Conservation (phyloP, 2,888 invertebrate species). For the Phengaris arion region DNA sequence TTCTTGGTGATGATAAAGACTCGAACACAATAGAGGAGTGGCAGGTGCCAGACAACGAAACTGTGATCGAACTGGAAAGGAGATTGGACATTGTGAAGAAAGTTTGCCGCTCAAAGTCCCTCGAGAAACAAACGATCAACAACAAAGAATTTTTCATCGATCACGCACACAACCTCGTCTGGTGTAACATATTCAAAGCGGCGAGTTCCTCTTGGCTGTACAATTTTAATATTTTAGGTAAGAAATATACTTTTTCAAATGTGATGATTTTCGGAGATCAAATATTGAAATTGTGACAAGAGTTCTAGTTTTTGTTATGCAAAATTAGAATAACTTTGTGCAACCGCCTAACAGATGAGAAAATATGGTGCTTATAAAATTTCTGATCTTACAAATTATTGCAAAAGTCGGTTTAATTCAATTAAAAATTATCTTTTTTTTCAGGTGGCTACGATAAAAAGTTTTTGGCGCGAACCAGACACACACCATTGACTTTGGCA, state of each 20-base stretch:
- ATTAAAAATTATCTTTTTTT: too few relatives aligned
- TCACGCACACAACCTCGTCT: slow-evolving; percentile 82
- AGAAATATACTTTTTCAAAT: slow-evolving; percentile 31
- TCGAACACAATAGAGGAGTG: slow-evolving; percentile 51
- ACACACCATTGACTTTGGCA: slow-evolving; percentile 83
- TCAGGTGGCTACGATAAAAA: slow-evolving; percentile 81
- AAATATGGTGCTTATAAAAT: too few relatives aligned
- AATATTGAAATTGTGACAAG: too few relatives aligned
- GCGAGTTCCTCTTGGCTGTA: slow-evolving; percentile 90
- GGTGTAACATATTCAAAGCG: slow-evolving; percentile 88
- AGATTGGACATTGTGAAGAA: slow-evolving; percentile 67
- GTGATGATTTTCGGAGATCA: too few relatives aligned
- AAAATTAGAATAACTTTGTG: too few relatives aligned
- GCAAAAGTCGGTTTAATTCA: too few relatives aligned
- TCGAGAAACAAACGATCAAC: slow-evolving; percentile 75
- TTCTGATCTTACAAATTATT: too few relatives aligned
- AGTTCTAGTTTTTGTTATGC: too few relatives aligned
- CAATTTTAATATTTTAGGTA: slow-evolving; percentile 86
- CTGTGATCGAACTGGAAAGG: slow-evolving; percentile 69
- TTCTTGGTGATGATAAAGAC: slow-evolving; percentile 59
- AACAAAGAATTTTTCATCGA: slow-evolving; percentile 87
- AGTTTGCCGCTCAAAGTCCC: slow-evolving; percentile 67
- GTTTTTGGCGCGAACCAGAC: slow-evolving; percentile 78
- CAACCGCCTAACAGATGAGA: too few relatives aligned
- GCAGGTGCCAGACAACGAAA: slow-evolving; percentile 64